These are phyloP conservation scores for Poecile atricapillus DNA, from an alignment of 2,113 vertebrate species.

Conservation along the genomic window DNA sequence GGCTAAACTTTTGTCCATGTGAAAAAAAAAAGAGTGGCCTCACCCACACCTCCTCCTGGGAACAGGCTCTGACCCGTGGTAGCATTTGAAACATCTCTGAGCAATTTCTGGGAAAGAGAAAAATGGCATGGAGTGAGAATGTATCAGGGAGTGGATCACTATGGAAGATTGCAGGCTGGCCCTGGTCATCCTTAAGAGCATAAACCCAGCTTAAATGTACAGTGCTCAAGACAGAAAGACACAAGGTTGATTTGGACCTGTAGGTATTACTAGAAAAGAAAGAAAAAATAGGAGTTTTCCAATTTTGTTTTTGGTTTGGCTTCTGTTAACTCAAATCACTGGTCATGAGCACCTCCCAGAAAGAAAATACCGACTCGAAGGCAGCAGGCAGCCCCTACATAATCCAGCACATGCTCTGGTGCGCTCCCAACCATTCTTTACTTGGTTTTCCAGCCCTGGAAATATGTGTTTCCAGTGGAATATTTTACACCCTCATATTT, in stretches of 20 bases:
- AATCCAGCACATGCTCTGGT: neutral
- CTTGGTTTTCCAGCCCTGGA: neutral
- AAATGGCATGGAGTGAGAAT: neutral
- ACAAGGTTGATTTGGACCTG: neutral
- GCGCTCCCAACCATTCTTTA: neutral
- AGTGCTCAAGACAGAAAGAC: neutral
- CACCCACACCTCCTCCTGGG: neutral
- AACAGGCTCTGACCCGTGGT: neutral
- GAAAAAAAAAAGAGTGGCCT: neutral
- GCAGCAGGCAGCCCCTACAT: neutral
- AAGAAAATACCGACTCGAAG: accelerated
- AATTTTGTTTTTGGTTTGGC: neutral
- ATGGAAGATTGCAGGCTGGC: neutral
- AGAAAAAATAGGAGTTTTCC: neutral
- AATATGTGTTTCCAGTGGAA: neutral
- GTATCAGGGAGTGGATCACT: neutral
- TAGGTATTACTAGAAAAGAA: neutral
- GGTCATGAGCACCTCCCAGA: neutral
- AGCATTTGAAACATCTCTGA: neutral
- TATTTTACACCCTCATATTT: neutral
- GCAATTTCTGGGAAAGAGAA: neutral
- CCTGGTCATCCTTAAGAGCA: neutral
- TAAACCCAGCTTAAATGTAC: neutral
- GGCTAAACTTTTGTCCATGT: neutral
- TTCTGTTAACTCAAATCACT: neutral